Base-by-base conservation (phyloP, 2,797 vertebrate genomes). In the Neosilurus hyrtlii region DNA sequence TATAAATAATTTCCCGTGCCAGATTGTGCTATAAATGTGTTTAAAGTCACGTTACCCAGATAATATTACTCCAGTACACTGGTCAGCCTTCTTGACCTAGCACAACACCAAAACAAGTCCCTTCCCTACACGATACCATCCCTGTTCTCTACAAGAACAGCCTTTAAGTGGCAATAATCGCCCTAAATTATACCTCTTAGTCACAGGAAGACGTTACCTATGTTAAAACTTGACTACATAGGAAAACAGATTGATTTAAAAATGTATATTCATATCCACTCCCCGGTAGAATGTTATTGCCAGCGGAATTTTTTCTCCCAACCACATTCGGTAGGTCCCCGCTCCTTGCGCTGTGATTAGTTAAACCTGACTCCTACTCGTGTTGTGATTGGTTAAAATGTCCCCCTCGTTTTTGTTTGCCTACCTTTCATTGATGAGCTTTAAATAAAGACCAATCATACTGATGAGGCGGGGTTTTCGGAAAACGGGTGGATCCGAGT, bases 271-370 rank as follows among this genome's bases (percentile, higher is more conserved):
- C 89, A n/a, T 87, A 86, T 90, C 90, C 87, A 87, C 92, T 93
- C 92, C 92, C 91, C 88, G 71, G 86, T 87, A 87, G 86, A 87
- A 88, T 91, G 92, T 93, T 93, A 91, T 92, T 91, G 90, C 92
- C 90, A 94, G 57, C 43, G 24, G 52, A n/a, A 54, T 73, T 54
- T 81, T 30, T 76, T 30, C 15, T 5, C 59, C 57, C 49, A 81
- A 61, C 26, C 70, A 26, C 52, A 63, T 81, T 81, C 7, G 16
- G 10, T 3, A n/a, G 52, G 5, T n/a, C 12, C 68, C 57, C 70
- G 20, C 80, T 70, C 18, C 11, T 22, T 30, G 8, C 1, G 10
- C 10, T 35, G 9, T 35, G 65, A 63, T 79, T 79, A 24, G 62
- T 18, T 35, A 12, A 20, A 3, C 3, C 0, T 20, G 26, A 26